phyloP scores from a whole-genome alignment of 2,113 vertebrate species.

The Sitta europaea region DNA sequence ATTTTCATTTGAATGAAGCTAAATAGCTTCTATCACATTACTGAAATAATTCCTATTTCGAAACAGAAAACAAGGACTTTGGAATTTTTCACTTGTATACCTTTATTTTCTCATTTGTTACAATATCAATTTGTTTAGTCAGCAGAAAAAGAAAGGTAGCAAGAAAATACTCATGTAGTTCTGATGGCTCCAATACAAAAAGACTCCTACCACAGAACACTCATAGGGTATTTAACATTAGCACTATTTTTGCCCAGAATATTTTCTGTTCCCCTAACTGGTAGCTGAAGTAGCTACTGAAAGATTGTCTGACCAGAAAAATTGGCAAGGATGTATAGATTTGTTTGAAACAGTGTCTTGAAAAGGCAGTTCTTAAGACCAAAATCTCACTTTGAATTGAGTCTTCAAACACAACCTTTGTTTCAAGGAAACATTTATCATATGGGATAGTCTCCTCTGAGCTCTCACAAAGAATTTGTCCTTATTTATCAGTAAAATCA shows the following conservation, averaged over 20 bases:
- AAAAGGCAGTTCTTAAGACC: neutral
- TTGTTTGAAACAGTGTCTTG: neutral
- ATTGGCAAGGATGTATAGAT: neutral
- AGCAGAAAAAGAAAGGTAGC: conserved; percentile 12
- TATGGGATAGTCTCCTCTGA: neutral
- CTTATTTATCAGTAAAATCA: neutral
- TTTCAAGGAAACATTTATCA: neutral
- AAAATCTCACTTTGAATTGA: neutral
- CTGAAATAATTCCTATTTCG: conserved; percentile 11
- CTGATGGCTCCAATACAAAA: conserved; percentile 1
- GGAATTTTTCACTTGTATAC: conserved; percentile 20
- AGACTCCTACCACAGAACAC: neutral
- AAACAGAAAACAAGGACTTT: conserved; percentile 49
- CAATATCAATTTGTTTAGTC: conserved; percentile 28
- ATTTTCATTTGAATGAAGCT: conserved; percentile 20
- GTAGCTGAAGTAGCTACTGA: conserved; percentile 1
- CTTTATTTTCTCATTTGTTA: conserved; percentile 39
- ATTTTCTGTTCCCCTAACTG: conserved; percentile 13
- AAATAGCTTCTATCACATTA: neutral
- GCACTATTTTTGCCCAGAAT: neutral
- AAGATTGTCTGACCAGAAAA: neutral
- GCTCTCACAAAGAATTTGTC: neutral
- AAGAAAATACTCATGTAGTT: conserved; percentile 41
- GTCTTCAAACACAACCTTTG: neutral
- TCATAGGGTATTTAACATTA: conserved; percentile 9